Evolutionary conservation across 2,113 vertebrate species (phyloP), one percentile per base, ranked within the genome.

Genomic region (Aptenodytes patagonicus): DNA sequence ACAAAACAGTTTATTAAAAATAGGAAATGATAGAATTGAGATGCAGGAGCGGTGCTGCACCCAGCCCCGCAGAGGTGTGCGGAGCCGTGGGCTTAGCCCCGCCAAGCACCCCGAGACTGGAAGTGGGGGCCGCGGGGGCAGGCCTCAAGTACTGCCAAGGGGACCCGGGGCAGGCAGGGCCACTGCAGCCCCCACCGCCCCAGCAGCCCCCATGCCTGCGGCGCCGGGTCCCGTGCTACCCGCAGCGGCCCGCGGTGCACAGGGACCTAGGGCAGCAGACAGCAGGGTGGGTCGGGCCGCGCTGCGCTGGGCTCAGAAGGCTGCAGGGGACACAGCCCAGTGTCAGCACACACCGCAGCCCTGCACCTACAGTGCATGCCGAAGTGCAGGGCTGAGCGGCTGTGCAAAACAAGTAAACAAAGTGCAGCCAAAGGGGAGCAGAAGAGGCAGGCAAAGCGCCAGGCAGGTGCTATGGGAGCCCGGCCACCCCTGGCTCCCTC

Each of bases 351-450:
- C 62, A 6, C 38, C 46, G 4, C 18, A 36, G 78, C 79, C 70
- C 38, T 11, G 47, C 32, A 13, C 47, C 38, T 3, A 2, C 73
- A 10, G 73, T 2, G 34, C 44, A 10, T 4, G 55, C 42, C 55
- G 24, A 17, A 22, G 46, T 3, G 46, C 68, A 29, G 69, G 82
- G 46, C 81, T 7, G 46, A 42, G 82, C 36, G n/a, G 65, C 97
- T 93, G 96, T 89, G 95, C 95, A 94, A 95, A 97, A 96, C 95
- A n/a, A 95, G 97, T 98, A 97, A 98, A 98, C 97, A 97, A 97
- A 97, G 97, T 97, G 98, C 97, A 75, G 87, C 70, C 78, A 10
- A 65, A 72, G 93, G 96, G 85, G 52, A 88, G 93, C 44, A 60
- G 21, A 86, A 89, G 78, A 72, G 90, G 55, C 49, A 44, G 69